Evolutionary conservation across 2,797 vertebrate genomes (phyloP).

Genomic region (Intellagama lesueurii): DNA sequence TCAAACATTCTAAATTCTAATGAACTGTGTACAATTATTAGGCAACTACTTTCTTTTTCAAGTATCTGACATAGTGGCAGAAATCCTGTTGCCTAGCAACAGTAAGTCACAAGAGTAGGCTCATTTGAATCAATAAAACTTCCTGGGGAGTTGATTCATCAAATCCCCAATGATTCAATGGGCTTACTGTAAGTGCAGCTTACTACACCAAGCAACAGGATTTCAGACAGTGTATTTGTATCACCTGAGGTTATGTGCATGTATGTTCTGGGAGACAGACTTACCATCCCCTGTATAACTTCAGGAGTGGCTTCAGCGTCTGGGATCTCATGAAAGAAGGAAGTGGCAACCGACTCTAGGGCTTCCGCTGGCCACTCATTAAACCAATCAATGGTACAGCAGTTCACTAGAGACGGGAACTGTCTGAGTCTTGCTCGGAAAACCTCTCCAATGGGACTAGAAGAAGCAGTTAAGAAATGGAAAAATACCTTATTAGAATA

Average conservation of each 20-base stretch:
- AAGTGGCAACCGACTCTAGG: slow-evolving; percentile 86
- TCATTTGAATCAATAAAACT: too few relatives aligned
- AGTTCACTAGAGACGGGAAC: slow-evolving; percentile 93
- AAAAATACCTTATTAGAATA: slow-evolving; percentile 1
- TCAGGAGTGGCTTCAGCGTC: slow-evolving; percentile 77
- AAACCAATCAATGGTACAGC: slow-evolving; percentile 96
- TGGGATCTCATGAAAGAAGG: slow-evolving; percentile 85
- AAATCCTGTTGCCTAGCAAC: too few relatives aligned
- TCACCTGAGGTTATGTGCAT: background rate
- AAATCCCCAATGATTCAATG: too few relatives aligned
- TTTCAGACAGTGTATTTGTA: background rate
- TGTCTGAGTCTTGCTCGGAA: slow-evolving; percentile 90
- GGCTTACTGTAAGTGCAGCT: too few relatives aligned
- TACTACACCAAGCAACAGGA: too few relatives aligned
- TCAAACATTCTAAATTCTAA: slow-evolving; percentile 9
- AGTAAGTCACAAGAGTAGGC: too few relatives aligned
- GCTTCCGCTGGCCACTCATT: slow-evolving; percentile 92
- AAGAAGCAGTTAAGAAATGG: slow-evolving; percentile 11
- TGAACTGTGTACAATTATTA: background rate
- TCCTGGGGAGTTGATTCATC: too few relatives aligned
- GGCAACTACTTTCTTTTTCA: background rate
- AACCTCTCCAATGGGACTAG: slow-evolving; percentile 90
- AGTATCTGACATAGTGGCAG: background rate
- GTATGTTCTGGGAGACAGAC: slow-evolving; percentile 47
- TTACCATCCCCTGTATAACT: slow-evolving; percentile 83